A percentile compares a stretch with the other conserved stretches of the same genome.
phyloP scores from a whole-genome alignment of 1,140 invertebrate genomes.

The Pissodes strobi region DNA sequence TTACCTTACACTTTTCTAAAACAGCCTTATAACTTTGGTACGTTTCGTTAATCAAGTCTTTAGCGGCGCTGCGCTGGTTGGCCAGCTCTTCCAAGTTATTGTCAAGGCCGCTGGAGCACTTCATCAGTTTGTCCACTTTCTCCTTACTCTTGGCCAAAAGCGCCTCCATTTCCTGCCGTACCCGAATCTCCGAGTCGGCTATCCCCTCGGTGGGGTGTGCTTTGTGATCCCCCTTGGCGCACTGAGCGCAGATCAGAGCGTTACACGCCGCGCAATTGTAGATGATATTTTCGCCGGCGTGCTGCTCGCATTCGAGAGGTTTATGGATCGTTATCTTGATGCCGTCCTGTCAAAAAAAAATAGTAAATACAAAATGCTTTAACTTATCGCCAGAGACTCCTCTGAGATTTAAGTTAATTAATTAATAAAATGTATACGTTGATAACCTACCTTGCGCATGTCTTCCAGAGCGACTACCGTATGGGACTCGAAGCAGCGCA shows the following conservation, averaged over 20 bases:
- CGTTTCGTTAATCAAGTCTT: constrained; percentile 80
- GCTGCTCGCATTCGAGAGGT: constrained; percentile 77
- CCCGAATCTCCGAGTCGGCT: constrained; percentile 71
- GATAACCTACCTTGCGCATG: constrained; percentile 63
- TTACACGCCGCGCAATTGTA: constrained; percentile 82
- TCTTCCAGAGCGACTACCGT: constrained; percentile 86
- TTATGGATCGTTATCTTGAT: constrained; percentile 78
- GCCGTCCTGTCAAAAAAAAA: constrained; percentile 64
- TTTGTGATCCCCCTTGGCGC: constrained; percentile 77
- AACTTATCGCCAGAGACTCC: too few relatives aligned
- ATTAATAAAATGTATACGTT: too few relatives aligned
- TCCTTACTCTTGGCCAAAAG: constrained; percentile 73
- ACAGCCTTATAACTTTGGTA: constrained; percentile 82
- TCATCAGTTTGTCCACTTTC: constrained; percentile 75
- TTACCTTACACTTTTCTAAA: constrained; percentile 68
- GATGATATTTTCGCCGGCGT: constrained; percentile 77
- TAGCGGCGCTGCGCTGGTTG: constrained; percentile 83
- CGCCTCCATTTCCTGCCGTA: constrained; percentile 74
- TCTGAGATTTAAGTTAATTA: too few relatives aligned
- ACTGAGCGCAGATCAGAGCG: constrained; percentile 82
- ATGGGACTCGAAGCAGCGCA: constrained; percentile 93
- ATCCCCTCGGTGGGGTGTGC: constrained; percentile 80
- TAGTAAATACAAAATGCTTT: too few relatives aligned
- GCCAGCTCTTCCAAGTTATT: constrained; percentile 83
- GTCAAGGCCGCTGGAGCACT: constrained; percentile 72